A percentile compares a stretch with the other conserved stretches of the same genome.
Evolutionary conservation across 2,888 invertebrate genomes (phyloP).

Genomic region (Hoplodrina ambigua): DNA sequence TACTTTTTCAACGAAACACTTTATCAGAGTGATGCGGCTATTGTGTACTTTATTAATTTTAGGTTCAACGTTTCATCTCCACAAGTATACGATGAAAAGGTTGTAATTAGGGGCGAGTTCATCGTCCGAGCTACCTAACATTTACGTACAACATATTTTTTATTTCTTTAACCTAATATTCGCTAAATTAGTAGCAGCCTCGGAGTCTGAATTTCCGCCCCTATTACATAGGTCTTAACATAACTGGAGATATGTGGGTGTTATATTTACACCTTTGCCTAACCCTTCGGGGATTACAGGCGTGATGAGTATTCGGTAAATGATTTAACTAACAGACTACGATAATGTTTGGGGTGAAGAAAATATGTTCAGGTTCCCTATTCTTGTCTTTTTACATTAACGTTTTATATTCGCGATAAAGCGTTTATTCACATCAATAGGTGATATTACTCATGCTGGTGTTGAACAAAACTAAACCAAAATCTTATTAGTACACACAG

Average conservation of each 20-base stretch:
- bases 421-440: too few relatives aligned
- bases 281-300: too few relatives aligned
- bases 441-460: too few relatives aligned
- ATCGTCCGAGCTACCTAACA: slow-evolving; percentile 18
- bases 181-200: background rate
- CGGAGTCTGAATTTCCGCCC: too few relatives aligned
- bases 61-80: slow-evolving; percentile 28
- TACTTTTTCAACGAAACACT: slow-evolving; percentile 21
- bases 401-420: too few relatives aligned
- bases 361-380: too few relatives aligned
- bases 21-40: slow-evolving; percentile 12
- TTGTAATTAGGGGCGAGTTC: slow-evolving; percentile 44
- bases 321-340: background rate
- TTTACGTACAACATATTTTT: background rate
- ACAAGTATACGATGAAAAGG: slow-evolving; percentile 32
- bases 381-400: too few relatives aligned
- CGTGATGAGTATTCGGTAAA: slow-evolving; percentile 1
- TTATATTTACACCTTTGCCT: too few relatives aligned
- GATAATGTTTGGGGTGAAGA: background rate
- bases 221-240: too few relatives aligned
- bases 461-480: too few relatives aligned
- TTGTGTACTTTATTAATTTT: slow-evolving; percentile 38
- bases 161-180: background rate
- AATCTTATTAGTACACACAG: too few relatives aligned
- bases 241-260: too few relatives aligned